A percentile compares a stretch with the other conserved stretches of the same genome.
These are phyloP conservation scores for Drosophila hydei DNA, from an alignment of 1,140 invertebrate species.

Conservation along the genomic window DNA sequence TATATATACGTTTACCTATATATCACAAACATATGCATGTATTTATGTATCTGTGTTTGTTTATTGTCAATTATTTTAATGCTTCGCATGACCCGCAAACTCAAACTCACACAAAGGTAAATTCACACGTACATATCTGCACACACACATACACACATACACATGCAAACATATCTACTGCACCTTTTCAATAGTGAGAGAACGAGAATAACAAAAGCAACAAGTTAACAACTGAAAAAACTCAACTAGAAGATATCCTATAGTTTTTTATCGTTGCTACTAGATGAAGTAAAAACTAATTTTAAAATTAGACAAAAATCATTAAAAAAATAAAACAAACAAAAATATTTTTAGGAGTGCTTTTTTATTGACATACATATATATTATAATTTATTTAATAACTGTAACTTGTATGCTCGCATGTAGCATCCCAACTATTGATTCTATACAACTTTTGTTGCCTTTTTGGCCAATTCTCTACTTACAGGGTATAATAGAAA, in stretches of 20 bases:
- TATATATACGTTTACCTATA: neutral
- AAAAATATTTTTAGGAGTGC: too few species aligned
- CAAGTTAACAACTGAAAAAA: neutral
- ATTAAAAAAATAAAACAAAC: neutral
- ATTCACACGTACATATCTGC: slow-evolving; percentile 6
- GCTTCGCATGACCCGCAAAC: slow-evolving; percentile 33
- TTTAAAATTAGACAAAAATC: too few species aligned
- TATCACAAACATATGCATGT: neutral
- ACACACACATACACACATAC: neutral
- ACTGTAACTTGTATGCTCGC: too few species aligned
- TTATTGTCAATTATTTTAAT: slow-evolving; percentile 39
- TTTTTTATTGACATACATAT: too few species aligned
- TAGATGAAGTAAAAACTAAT: too few species aligned
- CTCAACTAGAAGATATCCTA: neutral
- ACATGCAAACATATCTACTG: neutral
- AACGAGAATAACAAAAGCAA: slow-evolving; percentile 22
- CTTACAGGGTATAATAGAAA: neutral
- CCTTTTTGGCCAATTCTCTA: neutral
- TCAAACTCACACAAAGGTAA: slow-evolving; percentile 9
- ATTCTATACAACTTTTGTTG: neutral
- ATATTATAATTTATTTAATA: too few species aligned
- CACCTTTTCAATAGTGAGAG: slow-evolving; percentile 13
- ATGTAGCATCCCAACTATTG: neutral
- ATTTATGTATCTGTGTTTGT: slow-evolving; percentile 6
- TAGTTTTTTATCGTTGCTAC: too few species aligned